These are phyloP conservation scores for Anser brachyrhynchus DNA, from an alignment of 2,113 vertebrate genomes.

Conservation along the genomic window DNA sequence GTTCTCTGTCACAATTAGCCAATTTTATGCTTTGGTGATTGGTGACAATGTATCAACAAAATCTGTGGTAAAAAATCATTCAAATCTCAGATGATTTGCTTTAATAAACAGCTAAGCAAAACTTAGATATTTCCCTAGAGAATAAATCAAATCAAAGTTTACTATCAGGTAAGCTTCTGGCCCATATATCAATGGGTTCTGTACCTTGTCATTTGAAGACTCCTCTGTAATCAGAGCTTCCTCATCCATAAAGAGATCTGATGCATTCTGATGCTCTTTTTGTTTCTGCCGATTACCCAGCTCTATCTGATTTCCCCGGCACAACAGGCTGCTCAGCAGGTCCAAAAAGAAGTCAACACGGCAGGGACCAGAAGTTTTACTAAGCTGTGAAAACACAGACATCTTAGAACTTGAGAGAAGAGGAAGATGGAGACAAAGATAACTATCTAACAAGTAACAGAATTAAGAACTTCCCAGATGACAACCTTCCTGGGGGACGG, in stretches of 20 bases:
- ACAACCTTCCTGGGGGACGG: neutral
- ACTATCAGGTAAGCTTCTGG: neutral
- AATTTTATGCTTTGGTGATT: neutral
- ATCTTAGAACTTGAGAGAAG: neutral
- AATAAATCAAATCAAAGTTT: neutral
- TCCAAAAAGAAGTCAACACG: constrained; percentile 76
- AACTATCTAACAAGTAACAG: neutral
- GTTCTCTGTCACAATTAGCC: neutral
- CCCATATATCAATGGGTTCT: neutral
- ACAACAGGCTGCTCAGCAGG: constrained; percentile 78
- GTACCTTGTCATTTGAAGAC: constrained; percentile 73
- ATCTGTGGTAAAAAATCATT: neutral
- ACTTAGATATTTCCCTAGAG: neutral
- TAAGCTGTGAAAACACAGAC: constrained; percentile 71
- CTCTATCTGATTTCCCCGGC: constrained; percentile 61
- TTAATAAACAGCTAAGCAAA: neutral
- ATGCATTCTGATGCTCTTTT: constrained; percentile 42
- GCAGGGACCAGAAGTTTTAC: constrained; percentile 67
- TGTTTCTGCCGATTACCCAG: constrained; percentile 8
- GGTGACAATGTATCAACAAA: neutral
- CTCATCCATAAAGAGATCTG: constrained; percentile 80
- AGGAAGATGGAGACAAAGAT: neutral
- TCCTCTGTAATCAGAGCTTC: constrained; percentile 58
- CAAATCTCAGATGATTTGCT: neutral
- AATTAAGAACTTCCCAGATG: neutral